Evolutionary conservation across 2,113 vertebrate genomes (phyloP).

Genomic region (Rynchops niger): DNA sequence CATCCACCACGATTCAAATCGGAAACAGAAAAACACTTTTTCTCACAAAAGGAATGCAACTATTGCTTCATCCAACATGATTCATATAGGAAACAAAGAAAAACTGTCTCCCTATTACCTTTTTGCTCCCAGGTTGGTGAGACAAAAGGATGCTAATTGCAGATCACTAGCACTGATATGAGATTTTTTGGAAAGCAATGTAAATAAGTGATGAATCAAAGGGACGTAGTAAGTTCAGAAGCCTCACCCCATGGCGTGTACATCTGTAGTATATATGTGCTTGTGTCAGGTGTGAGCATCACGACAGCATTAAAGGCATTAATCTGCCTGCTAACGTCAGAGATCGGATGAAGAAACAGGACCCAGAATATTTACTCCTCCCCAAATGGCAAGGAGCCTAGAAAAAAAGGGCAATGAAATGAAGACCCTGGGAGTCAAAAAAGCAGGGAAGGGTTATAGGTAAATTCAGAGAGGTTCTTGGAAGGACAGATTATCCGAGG

Average conservation of each 20-base stretch:
- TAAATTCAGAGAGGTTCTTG: neutral
- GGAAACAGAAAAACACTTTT: neutral
- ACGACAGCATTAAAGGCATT: neutral
- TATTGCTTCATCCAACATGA: neutral
- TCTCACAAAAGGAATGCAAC: neutral
- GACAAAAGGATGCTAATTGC: neutral
- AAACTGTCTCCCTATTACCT: neutral
- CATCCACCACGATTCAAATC: neutral
- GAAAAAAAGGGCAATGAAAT: neutral
- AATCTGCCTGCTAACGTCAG: neutral
- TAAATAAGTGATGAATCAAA: neutral
- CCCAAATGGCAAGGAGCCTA: neutral
- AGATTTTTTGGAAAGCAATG: neutral
- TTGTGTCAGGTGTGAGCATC: neutral
- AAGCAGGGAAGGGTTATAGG: fast-evolving
- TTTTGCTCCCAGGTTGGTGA: neutral
- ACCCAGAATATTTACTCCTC: neutral
- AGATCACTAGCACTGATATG: neutral
- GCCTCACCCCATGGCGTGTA: neutral
- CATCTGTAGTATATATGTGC: neutral
- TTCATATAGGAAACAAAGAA: neutral
- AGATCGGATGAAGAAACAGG: neutral
- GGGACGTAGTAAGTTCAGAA: neutral
- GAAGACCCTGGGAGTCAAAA: neutral
- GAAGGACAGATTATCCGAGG: neutral